Evolutionary conservation across 2,797 vertebrate species (phyloP).

Genomic region (Rhincodon typus): DNA sequence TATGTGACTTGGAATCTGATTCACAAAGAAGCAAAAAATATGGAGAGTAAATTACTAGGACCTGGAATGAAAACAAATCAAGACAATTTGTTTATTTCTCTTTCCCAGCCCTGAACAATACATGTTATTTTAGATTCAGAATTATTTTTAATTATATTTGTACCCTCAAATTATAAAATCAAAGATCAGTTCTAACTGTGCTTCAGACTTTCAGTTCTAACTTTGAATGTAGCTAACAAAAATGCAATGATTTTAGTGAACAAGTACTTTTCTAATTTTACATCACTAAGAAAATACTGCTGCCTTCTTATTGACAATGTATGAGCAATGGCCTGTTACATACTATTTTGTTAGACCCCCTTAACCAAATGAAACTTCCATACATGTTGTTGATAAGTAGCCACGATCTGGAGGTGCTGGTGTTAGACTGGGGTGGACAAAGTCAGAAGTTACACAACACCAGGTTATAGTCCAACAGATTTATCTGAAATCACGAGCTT

Average conservation of each 20-base stretch:
- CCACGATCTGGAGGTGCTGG: no score
- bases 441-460: no score
- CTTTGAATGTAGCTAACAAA: background rate
- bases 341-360: background rate
- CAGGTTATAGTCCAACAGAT: no score
- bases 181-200: background rate
- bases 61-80: background rate
- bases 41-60: background rate
- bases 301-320: background rate
- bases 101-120: background rate
- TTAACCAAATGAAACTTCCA: background rate
- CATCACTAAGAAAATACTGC: background rate
- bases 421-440: no score
- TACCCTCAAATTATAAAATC: background rate
- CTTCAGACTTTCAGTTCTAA: background rate
- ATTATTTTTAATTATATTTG: background rate
- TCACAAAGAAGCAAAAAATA: background rate
- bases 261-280: background rate
- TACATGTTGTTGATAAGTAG: no score
- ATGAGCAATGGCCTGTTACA: background rate
- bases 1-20: background rate
- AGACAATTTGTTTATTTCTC: background rate
- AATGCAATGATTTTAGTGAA: background rate
- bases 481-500: no score
- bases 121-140: background rate